Evolutionary conservation across 2,888 invertebrate genomes (phyloP), one percentile per base, ranked within the genome.

Genomic region (Parochlus steinenii): DNA sequence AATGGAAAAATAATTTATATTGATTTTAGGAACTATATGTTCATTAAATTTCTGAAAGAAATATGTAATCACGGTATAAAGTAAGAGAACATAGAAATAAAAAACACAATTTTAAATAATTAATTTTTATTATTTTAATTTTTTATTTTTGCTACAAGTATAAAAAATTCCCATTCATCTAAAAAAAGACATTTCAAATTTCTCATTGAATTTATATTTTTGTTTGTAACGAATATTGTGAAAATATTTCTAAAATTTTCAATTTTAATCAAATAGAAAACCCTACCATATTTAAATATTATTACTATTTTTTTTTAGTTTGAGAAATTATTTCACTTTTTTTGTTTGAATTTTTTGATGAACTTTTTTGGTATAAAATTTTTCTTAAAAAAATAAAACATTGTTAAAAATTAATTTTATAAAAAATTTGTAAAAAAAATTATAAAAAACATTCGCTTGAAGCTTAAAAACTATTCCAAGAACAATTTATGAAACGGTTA

Each of bases 91-190:
- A n/a, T n/a, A n/a, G n/a, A n/a, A 22, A 22, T 7, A 22, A 22
- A 22, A 16, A 33, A 33, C 24, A 25, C 24, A 33, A 24, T 33
- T 33, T 24, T 28, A 34, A 34, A 28, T 34, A 15, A 34, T 20
- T 34, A 34, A 28, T 34, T 34, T 34, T 34, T 20, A 19, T 32
- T 22, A 11, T 31, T 24, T 25, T 23, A 27, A 23, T 15, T 18
- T 18, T 33, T 32, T 34, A 28, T 26, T 34, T 20, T 34, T 34
- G 14, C 34, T 34, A 34, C 34, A 34, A 34, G 34, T 34, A 34
- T 34, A 34, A 34, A 34, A 34, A 34, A 28, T 30, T 30, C 29
- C 34, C 34, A 34, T 34, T 34, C 34, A 34, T 23, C 34, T 34
- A 34, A 34, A 34, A 33, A 12, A 7, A 25, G 11, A 12, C 14